Base-by-base conservation (phyloP, 2,888 invertebrate species). In the Smittia sp. region DNA sequence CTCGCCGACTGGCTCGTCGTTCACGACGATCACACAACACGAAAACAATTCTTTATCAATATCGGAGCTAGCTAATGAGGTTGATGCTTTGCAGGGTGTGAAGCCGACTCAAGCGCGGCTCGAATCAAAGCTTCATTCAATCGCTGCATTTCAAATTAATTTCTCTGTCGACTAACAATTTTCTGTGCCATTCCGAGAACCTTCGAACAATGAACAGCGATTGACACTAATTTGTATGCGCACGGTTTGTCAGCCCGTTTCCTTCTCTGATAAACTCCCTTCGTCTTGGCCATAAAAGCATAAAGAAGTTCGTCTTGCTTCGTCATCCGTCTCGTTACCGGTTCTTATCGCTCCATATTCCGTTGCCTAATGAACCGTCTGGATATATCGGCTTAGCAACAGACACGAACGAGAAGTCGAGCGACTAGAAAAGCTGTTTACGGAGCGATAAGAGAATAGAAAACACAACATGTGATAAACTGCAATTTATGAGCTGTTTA, bases 1-100 rank as follows among this genome's bases (percentile, higher is more conserved):
- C 24, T 11, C 13, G 24, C 20, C 24, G 15, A 11, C 24, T 58
- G 15, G 22, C 22, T 58, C 58, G 11, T 46, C 15, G 46, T 46
- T 32, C 9, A 32, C 32, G 32, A 32, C 32, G 3, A 32, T 32
- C 32, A 32, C n/a, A n/a, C 46, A 46, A 46, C 6, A 46, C 3
- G 46, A 46, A 58, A 58, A 58, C 58, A 58, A 58, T 22, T 22
- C 58, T 22, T 58, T 58, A 58, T 58, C 58, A 58, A 22, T 58
- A 58, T 58, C 3, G 22, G 4, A 52, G 52, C 39, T 39, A 32
- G n/a, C 15, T 58, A 58, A 58, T 22, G 58, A 58, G 58, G 58
- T 58, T 58, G 58, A 58, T 58, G 58, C 22, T 22, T 58, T 22
- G 18, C 22, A 22, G 22, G 58, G 58, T 58, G 58, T 58, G 58